phyloP scores from a whole-genome alignment of 2,888 invertebrate species.

The Brachypalpus laphriformis region DNA sequence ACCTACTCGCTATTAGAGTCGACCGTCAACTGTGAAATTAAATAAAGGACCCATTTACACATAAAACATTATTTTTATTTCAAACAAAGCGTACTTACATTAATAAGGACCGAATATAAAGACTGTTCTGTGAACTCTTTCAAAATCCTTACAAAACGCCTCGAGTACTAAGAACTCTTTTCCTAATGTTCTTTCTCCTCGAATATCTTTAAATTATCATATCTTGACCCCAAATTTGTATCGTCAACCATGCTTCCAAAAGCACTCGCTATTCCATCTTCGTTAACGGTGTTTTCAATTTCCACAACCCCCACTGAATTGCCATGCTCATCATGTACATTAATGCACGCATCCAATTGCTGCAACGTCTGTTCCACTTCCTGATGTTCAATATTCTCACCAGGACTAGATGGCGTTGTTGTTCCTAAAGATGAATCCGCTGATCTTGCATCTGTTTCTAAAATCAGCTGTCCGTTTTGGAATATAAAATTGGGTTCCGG shows the following conservation, averaged over 20 bases:
- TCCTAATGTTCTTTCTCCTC: conserved; percentile 1
- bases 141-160: neutral
- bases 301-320: conserved; percentile 8
- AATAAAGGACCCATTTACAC: neutral
- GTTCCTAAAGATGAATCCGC: conserved; percentile 63
- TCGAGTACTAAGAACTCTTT: too few relatives aligned
- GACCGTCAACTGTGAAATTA: too few relatives aligned
- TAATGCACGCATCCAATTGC: conserved; percentile 28
- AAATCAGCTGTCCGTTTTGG: conserved; percentile 74
- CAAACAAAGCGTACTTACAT: neutral
- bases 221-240: conserved; percentile 45
- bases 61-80: neutral
- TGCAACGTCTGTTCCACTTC: conserved; percentile 9
- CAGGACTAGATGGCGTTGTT: conserved; percentile 29
- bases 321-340: conserved; percentile 52
- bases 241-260: conserved; percentile 63
- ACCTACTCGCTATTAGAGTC: too few relatives aligned
- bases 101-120: neutral
- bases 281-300: conserved; percentile 2
- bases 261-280: conserved; percentile 14
- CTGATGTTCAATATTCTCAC: neutral
- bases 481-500: conserved; percentile 75
- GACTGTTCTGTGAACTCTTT: neutral
- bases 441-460: conserved; percentile 74
- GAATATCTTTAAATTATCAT: conserved; percentile 39